A percentile compares a stretch with the other conserved stretches of the same genome.
Conservation (phyloP, 2,797 vertebrate species). For the Bovichtus variegatus region DNA sequence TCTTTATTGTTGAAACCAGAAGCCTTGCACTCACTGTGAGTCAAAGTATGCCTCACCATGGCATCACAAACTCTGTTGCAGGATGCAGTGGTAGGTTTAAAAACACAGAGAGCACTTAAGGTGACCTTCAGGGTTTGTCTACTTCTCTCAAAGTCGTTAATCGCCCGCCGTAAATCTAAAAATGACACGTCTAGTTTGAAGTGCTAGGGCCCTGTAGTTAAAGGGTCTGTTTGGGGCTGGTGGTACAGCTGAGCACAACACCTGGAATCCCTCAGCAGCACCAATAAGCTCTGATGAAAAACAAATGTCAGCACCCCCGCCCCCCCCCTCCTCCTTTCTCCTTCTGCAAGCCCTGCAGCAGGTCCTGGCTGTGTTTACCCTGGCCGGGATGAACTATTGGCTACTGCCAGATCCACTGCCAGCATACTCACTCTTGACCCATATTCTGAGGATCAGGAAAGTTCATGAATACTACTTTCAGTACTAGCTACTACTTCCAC, state of each 20-base stretch:
- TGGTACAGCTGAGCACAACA: slow-evolving; percentile 77
- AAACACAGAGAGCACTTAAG: slow-evolving; percentile 30
- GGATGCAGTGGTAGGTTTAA: not conserved
- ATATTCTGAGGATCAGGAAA: slow-evolving; percentile 65
- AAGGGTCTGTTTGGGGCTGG: slow-evolving; percentile 56
- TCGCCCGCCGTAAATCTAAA: slow-evolving; percentile 60
- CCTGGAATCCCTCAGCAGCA: slow-evolving; percentile 82
- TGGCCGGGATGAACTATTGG: slow-evolving; percentile 66
- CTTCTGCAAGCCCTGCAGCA: slow-evolving; percentile 64
- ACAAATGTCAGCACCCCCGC: slow-evolving; percentile 76
- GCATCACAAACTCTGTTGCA: slow-evolving; percentile 2
- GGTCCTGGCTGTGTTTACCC: slow-evolving; percentile 73
- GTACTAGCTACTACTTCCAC: no score
- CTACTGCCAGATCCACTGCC: slow-evolving; percentile 74
- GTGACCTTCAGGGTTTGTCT: slow-evolving; percentile 44
- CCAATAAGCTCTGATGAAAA: slow-evolving; percentile 80
- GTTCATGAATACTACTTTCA: slow-evolving; percentile 42
- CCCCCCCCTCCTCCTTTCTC: not conserved
- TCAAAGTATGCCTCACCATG: slow-evolving; percentile 5
- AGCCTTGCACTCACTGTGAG: not conserved
- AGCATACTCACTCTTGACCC: slow-evolving; percentile 72
- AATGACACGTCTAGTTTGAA: slow-evolving; percentile 66
- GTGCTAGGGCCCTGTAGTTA: slow-evolving; percentile 63
- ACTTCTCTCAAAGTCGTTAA: slow-evolving; percentile 50
- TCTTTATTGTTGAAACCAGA: slow-evolving; percentile 7